A percentile compares a stretch with the other conserved stretches of the same genome.
Conservation (phyloP, 2,888 invertebrate genomes). For the Polydesmus complanatus region DNA sequence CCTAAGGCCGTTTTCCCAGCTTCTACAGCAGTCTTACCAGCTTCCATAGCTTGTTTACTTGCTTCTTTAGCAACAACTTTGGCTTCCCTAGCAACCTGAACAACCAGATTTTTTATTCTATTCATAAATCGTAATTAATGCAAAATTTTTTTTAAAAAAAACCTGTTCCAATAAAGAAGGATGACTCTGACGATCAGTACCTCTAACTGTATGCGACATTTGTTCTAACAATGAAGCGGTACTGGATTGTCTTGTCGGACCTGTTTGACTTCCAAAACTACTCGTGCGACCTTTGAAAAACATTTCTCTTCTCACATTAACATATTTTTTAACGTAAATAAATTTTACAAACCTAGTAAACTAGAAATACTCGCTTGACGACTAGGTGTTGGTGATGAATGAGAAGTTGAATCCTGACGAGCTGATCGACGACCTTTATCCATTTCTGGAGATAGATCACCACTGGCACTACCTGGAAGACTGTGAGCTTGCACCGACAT, state of each 20-base stretch:
- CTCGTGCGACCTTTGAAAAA: slow-evolving; percentile 6
- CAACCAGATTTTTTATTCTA: too few relatives aligned
- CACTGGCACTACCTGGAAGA: slow-evolving; percentile 13
- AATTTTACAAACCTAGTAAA: slow-evolving; percentile 15
- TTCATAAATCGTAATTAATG: neutral
- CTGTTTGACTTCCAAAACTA: slow-evolving; percentile 16
- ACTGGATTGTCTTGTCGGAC: slow-evolving; percentile 50
- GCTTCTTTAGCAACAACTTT: slow-evolving; percentile 76
- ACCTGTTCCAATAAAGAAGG: slow-evolving; percentile 21
- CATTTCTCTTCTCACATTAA: neutral
- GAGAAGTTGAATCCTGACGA: slow-evolving; percentile 13
- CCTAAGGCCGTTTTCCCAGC: slow-evolving; percentile 76
- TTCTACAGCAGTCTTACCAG: slow-evolving; percentile 67
- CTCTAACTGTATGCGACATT: slow-evolving; percentile 69
- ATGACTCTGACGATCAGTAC: slow-evolving; percentile 76
- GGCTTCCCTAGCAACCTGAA: slow-evolving; percentile 65
- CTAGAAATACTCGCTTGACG: slow-evolving; percentile 18
- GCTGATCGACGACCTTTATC: slow-evolving; percentile 4
- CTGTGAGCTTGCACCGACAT: slow-evolving; percentile 7
- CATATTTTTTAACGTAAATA: too few relatives aligned
- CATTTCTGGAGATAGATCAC: slow-evolving; percentile 15
- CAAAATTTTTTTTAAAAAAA: neutral
- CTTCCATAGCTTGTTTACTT: slow-evolving; percentile 66
- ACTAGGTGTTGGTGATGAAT: slow-evolving; percentile 14
- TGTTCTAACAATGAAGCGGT: slow-evolving; percentile 76